Base-by-base conservation (phyloP, 2,113 vertebrate species). In the Atlantisia rogersi region DNA sequence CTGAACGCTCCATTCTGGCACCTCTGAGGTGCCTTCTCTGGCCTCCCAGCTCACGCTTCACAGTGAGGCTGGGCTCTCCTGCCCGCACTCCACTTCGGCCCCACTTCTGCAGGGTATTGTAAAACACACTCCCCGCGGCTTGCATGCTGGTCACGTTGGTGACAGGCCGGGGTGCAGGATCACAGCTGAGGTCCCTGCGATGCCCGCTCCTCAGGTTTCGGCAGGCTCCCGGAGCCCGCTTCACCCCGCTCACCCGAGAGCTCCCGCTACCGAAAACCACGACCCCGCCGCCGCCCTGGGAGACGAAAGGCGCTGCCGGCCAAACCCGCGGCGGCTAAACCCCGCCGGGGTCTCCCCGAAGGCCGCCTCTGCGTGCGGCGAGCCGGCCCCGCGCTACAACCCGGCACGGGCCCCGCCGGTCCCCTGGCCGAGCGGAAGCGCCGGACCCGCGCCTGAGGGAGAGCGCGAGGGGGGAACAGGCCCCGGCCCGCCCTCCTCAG, bases 71-170 rank as follows among this genome's bases (percentile, higher is more conserved):
- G 20, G 42, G 10, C 62, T 50, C 20, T 21, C 7, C 70, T 46
- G 18, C 1, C 28, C 48, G 1, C 0, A 19, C 12, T 44, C 15
- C 8, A 11, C 65, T 16, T 21, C 4, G 10, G 25, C 42, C n/a
- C 37, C 67, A 1, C 19, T 60, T 32, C 29, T 2, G 11, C 44
- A 18, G 7, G 1, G 5, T 1, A 44, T 48, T 69, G 70, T 40
- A 74, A 74, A 58, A 2, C 40, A 10, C 32, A 12, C 15, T 20
- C 1, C 31, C 5, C 15, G 9, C 55, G 29, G 13, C 18, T 6
- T 2, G 35, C 21, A 7, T 0, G 9, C 11, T 48, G 39, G 5
- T 3, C 40, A 8, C 4, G 7, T 4, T 10, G 17, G 6, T 6
- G 52, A 81, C 65, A 56, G 15, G 4, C 60, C 4, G 42, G 31